A percentile compares a stretch with the other conserved stretches of the same genome.
Conservation (phyloP, 2,113 vertebrate genomes). For the Stigmatopora argus region DNA sequence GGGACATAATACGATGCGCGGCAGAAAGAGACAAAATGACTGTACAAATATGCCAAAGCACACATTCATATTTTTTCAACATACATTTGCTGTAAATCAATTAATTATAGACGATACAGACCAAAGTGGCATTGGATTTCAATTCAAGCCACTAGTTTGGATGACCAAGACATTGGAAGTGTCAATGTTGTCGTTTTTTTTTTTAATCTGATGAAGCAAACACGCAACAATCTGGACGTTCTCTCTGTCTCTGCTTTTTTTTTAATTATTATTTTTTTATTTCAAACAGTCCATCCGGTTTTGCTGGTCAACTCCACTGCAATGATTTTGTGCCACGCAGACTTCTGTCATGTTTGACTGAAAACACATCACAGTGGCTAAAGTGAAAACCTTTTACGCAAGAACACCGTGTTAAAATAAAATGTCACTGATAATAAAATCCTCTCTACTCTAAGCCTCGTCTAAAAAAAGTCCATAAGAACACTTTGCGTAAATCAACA, state of each 20-base stretch:
- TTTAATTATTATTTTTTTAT: too few relatives aligned
- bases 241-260: slow-evolving; percentile 7
- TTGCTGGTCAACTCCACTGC: slow-evolving; percentile 47
- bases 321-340: slow-evolving; percentile 10
- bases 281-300: slow-evolving; percentile 37
- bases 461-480: too few relatives aligned
- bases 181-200: slow-evolving; percentile 12
- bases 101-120: slow-evolving; percentile 52
- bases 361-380: slow-evolving; percentile 5
- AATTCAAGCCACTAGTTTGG: slow-evolving; percentile 36
- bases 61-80: slow-evolving; percentile 47
- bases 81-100: slow-evolving; percentile 38
- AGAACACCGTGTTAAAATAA: too few relatives aligned
- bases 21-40: neutral
- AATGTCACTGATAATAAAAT: too few relatives aligned
- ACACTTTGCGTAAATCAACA: too few relatives aligned
- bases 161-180: slow-evolving; percentile 30
- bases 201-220: slow-evolving; percentile 37
- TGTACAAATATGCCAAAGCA: slow-evolving; percentile 32
- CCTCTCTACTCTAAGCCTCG: too few relatives aligned
- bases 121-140: slow-evolving; percentile 40
- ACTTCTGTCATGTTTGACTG: slow-evolving; percentile 9
- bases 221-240: slow-evolving; percentile 38
- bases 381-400: neutral
- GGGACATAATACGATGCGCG: slow-evolving; percentile 17